phyloP scores from a whole-genome alignment of 2,888 invertebrate species.

The Seladonia tumulorum region DNA sequence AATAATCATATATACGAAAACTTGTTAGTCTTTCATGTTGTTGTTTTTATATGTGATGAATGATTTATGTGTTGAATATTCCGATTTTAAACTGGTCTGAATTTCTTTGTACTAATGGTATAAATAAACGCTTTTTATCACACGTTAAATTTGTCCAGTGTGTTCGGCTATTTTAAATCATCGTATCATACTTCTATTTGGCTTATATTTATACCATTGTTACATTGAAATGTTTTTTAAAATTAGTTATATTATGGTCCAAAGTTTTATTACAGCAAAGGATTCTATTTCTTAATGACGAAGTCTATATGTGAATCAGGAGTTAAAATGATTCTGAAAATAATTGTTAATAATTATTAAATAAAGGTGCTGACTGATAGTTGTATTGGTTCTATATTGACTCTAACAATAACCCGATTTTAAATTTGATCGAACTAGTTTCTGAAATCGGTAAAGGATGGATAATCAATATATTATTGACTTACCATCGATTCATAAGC shows the following conservation, averaged over 20 bases:
- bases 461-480: background rate
- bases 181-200: conserved; percentile 59
- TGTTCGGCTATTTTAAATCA: conserved; percentile 18
- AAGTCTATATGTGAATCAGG: background rate
- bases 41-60: conserved; percentile 37
- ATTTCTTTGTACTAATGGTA: conserved; percentile 72
- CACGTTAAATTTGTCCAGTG: background rate
- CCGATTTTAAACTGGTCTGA: conserved; percentile 48
- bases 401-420: background rate
- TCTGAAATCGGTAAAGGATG: background rate
- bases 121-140: conserved; percentile 61
- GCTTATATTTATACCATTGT: conserved; percentile 72
- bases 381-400: background rate
- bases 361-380: background rate
- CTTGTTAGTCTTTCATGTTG: conserved; percentile 23
- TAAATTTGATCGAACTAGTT: background rate
- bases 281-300: conserved; percentile 45
- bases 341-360: background rate
- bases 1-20: conserved; percentile 20
- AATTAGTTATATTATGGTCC: conserved; percentile 69
- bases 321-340: background rate
- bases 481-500: background rate
- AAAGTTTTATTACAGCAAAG: conserved; percentile 72
- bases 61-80: conserved; percentile 39
- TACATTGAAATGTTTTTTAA: conserved; percentile 72